phyloP scores from a whole-genome alignment of 1,140 invertebrate genomes.

The Leguminivora glycinivorella region DNA sequence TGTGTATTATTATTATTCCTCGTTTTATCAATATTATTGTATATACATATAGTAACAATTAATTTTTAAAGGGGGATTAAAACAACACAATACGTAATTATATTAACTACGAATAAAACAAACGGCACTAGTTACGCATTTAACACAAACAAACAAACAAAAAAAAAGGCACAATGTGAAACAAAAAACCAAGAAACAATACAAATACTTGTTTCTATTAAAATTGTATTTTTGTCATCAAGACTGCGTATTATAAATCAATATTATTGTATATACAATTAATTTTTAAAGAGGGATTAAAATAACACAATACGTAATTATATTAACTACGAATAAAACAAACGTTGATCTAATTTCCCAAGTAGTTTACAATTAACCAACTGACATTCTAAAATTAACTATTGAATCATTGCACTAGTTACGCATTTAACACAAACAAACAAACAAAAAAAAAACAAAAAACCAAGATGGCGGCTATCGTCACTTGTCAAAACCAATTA shows the following conservation, averaged over 20 bases:
- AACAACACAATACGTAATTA: not conserved
- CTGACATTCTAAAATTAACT: conserved; percentile 13
- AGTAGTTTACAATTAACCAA: not conserved
- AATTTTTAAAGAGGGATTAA: no score
- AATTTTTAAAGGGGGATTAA: no score
- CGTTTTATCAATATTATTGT: no score
- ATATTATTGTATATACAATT: no score
- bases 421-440: conserved; percentile 20
- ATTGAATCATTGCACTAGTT: conserved; percentile 28
- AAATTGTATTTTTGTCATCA: no score
- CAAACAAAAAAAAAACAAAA: conserved; percentile 28
- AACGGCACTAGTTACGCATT: conserved; percentile 18
- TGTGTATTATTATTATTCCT: no score
- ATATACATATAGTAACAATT: no score
- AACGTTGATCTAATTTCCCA: not conserved
- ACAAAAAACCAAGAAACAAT: no score
- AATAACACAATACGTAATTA: not conserved
- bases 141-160: conserved; percentile 24
- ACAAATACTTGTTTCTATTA: no score
- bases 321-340: not conserved
- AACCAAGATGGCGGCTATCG: conserved; percentile 17
- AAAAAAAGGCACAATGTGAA: no score
- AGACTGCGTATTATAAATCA: no score
- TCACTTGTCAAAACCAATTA: not conserved
- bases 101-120: not conserved